phyloP scores from a whole-genome alignment of 2,113 vertebrate genomes.

The Pipa parva region DNA sequence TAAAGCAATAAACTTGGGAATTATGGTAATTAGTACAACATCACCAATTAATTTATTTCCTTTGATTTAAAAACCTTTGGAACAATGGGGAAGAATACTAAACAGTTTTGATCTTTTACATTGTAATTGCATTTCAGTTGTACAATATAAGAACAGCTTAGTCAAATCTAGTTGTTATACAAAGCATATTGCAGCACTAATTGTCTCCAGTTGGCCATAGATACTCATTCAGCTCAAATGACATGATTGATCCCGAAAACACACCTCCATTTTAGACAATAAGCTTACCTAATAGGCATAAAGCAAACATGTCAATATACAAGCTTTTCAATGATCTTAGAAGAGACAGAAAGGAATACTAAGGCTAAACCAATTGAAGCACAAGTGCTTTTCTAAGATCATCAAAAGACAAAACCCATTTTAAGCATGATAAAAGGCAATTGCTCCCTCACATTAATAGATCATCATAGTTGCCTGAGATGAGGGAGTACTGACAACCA shows the following conservation, averaged over 20 bases:
- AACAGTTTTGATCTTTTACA: slow-evolving; percentile 24
- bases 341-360: too few relatives aligned
- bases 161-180: neutral
- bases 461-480: too few relatives aligned
- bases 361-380: too few relatives aligned
- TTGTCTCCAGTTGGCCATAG: neutral
- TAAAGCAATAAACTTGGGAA: slow-evolving; percentile 61
- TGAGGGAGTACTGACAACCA: too few relatives aligned
- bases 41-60: slow-evolving; percentile 50
- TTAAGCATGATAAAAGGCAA: too few relatives aligned
- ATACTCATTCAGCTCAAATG: neutral
- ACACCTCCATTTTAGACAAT: neutral
- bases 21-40: slow-evolving; percentile 50
- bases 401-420: too few relatives aligned
- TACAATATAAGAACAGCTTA: slow-evolving; percentile 9
- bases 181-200: neutral
- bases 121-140: slow-evolving; percentile 22
- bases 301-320: too few relatives aligned
- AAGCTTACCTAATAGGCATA: neutral
- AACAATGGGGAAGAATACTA: slow-evolving; percentile 38
- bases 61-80: slow-evolving; percentile 43
- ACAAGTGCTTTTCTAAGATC: too few relatives aligned
- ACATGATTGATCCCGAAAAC: neutral
- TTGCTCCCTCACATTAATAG: too few relatives aligned
- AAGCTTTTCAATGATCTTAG: too few relatives aligned